Percentiles rank a stretch among this genome's conserved stretches.
Evolutionary conservation across 2,113 vertebrate species (phyloP).

Genomic region (Silurus meridionalis): DNA sequence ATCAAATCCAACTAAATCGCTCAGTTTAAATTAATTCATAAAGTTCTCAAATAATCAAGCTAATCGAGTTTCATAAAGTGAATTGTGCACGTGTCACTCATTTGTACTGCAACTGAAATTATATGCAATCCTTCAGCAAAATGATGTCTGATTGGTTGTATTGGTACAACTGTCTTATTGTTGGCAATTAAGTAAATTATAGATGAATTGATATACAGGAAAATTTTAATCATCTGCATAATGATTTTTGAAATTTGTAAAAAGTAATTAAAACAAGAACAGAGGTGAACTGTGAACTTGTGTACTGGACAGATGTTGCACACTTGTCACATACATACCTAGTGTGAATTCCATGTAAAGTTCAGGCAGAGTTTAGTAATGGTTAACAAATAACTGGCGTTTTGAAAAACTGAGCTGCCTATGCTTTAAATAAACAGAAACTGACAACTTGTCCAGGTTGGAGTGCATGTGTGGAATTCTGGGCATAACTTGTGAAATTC

Average conservation of each 20-base stretch:
- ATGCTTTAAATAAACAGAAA: conserved; percentile 14
- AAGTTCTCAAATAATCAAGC: background rate
- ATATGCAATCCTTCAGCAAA: background rate
- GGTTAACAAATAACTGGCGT: background rate
- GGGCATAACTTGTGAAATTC: conserved; percentile 36
- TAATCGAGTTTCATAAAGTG: background rate
- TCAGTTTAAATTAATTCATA: background rate
- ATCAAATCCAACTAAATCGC: background rate
- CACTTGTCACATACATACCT: background rate
- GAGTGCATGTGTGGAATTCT: background rate
- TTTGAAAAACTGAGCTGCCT: background rate
- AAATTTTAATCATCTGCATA: background rate
- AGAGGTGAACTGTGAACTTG: background rate
- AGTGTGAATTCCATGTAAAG: background rate
- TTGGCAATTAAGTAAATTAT: background rate
- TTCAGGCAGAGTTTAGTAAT: background rate
- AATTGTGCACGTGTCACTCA: background rate
- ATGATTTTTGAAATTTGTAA: background rate
- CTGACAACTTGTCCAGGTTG: background rate
- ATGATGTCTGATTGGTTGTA: background rate
- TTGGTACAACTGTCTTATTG: background rate
- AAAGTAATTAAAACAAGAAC: background rate
- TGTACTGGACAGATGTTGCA: no score
- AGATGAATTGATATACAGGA: background rate
- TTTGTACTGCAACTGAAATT: background rate